Percentiles rank a stretch among this genome's conserved stretches.
phyloP scores from a whole-genome alignment of 2,797 vertebrate species.

The Enteromius argenteus region DNA sequence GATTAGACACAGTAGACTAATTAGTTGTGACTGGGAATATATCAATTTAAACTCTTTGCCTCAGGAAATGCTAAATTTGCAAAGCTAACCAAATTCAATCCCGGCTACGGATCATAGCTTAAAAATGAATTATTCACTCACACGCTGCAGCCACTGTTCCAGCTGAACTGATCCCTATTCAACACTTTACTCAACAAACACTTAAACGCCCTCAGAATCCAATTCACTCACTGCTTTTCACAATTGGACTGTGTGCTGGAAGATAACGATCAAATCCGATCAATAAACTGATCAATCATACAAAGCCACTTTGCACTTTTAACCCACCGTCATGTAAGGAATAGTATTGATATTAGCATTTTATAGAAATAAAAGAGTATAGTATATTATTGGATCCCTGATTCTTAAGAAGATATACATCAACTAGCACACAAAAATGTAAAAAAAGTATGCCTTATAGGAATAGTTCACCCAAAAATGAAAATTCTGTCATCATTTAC shows the following conservation, averaged over 20 bases:
- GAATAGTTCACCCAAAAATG: no score
- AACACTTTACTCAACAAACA: neutral
- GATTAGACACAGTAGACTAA: slow-evolving; percentile 16
- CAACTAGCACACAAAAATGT: neutral
- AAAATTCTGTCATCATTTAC: no score
- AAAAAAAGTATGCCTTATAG: no score
- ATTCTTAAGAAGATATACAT: neutral
- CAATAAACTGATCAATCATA: neutral
- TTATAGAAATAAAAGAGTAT: neutral
- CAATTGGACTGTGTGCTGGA: neutral
- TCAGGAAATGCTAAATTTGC: neutral
- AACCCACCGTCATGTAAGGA: no score
- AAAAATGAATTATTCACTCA: slow-evolving; percentile 21
- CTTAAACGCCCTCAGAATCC: neutral
- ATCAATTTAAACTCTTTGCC: neutral
- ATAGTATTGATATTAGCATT: neutral
- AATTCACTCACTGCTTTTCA: neutral
- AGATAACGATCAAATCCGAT: neutral
- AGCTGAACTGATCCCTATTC: slow-evolving; percentile 5
- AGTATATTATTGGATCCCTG: neutral
- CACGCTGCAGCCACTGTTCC: slow-evolving; percentile 9
- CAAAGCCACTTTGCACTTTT: neutral
- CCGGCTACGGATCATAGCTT: neutral
- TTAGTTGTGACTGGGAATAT: neutral
- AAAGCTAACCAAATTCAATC: slow-evolving; percentile 11